Base-by-base conservation (phyloP, 64 coral and sea anemone species). In the Montipora foliosa region DNA sequence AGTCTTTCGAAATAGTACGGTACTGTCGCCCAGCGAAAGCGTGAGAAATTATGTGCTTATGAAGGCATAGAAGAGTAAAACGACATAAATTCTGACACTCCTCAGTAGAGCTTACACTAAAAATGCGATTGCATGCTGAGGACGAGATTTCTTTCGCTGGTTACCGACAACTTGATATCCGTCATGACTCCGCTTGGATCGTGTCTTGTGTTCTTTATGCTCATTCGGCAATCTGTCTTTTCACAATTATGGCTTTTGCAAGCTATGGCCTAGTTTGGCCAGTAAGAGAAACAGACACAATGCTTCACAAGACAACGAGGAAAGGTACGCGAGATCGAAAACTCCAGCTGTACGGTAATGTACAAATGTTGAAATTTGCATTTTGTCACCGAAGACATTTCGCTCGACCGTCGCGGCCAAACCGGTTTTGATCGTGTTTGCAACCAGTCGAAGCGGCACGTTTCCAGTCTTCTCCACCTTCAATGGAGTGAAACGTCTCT, bases 351-450 rank as follows among this genome's bases (percentile, higher is more conserved):
- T 45, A 76, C 59, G 80, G 80, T 83, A 83, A 83, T 83, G 80
- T 66, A 84, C 81, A 83, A 83, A 67, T 83, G 81, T 83, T 83
- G 29, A 83, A 83, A 83, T 83, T 83, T 47, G 81, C 81, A 83
- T 67, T 83, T 60, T 67, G 60, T 83, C 81, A 83, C 19, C 81
- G 53, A 24, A 76, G 25, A 14, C 58, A 13, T 67, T 37, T 44
- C 81, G 60, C 60, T 83, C 60, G 81, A 83, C 81, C 81, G 61
- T 83, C 81, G 81, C 81, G 81, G 60, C 81, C 81, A 83, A 83
- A 83, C 81, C 81, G 81, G 81, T 83, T 68, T 21, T 83, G 22
- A 83, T 83, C 81, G 58, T 59, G 81, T 83, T 83, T 83, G 81
- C 47, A 67, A 83, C 81, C 81, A 83, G 81, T 83, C 81, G 81